Evolutionary conservation across 2,113 vertebrate species (phyloP).

Genomic region (Vireo altiloquus): DNA sequence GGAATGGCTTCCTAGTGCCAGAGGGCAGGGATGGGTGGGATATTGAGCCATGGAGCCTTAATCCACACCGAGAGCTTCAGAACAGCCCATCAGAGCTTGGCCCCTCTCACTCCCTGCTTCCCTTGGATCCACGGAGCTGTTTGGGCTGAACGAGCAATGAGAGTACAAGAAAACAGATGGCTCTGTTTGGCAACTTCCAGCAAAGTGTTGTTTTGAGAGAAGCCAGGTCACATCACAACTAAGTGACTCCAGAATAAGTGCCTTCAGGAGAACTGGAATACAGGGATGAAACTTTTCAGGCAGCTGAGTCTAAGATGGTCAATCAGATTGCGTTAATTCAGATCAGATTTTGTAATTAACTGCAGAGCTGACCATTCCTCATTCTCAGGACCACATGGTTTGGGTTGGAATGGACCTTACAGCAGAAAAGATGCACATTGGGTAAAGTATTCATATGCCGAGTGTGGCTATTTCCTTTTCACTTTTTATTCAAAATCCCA

Average conservation of each 20-base stretch:
- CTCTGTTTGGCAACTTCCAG: background rate
- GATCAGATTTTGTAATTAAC: background rate
- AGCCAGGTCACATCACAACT: background rate
- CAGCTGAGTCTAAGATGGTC: background rate
- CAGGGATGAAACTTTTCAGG: background rate
- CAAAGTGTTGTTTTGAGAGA: background rate
- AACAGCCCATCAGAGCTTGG: background rate
- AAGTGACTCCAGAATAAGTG: background rate
- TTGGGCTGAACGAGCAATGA: background rate
- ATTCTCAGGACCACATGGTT: background rate
- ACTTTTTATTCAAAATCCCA: background rate
- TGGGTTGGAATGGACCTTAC: background rate
- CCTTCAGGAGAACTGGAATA: background rate
- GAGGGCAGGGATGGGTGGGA: background rate
- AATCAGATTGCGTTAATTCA: background rate
- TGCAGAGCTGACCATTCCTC: background rate
- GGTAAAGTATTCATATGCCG: background rate
- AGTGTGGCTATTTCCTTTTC: background rate
- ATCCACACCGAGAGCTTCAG: background rate
- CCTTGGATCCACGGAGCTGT: background rate
- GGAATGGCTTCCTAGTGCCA: background rate
- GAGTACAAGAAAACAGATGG: slow-evolving; percentile 5
- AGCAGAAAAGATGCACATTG: background rate
- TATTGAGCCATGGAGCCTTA: background rate
- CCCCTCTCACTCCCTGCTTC: background rate